Conservation (phyloP, 2,888 invertebrate species). For the Volucella inflata region DNA sequence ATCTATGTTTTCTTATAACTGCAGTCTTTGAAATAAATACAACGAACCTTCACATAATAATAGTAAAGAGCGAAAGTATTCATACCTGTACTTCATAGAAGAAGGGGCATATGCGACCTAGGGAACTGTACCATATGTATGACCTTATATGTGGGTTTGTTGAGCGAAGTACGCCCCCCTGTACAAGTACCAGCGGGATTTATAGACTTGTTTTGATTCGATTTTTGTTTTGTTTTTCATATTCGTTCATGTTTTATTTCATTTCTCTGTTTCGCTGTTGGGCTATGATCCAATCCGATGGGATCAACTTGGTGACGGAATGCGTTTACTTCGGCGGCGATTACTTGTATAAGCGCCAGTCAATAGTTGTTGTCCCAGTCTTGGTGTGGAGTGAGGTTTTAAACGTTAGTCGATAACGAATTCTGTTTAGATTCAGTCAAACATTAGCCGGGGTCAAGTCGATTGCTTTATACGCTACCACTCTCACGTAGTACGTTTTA, state of each 20-base stretch:
- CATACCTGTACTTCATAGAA: not conserved
- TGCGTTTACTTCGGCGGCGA: conserved; percentile 40
- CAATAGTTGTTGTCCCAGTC: conserved; percentile 48
- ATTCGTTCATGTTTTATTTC: conserved; percentile 42
- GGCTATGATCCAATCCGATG: too few relatives aligned
- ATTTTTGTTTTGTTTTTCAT: conserved; percentile 57
- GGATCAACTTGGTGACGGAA: conserved; percentile 7
- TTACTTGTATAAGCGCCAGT: conserved; percentile 29
- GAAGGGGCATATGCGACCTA: not conserved
- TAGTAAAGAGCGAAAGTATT: conserved; percentile 38
- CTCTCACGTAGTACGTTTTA: conserved; percentile 13
- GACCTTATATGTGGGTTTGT: conserved; percentile 59
- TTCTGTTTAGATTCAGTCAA: conserved; percentile 60
- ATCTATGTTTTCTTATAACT: conserved; percentile 17
- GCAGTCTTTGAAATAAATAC: not conserved
- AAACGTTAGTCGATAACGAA: conserved; percentile 58
- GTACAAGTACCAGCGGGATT: conserved; percentile 26
- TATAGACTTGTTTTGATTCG: conserved; percentile 70
- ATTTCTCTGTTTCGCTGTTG: conserved; percentile 22
- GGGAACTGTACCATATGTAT: conserved; percentile 16
- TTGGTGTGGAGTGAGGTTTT: conserved; percentile 51
- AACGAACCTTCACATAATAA: not conserved
- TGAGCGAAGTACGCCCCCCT: conserved; percentile 23
- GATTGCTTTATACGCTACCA: conserved; percentile 27
- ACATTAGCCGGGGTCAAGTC: conserved; percentile 45